Base-by-base conservation (phyloP, 1,140 invertebrate species). In the Drosophila sp. region DNA sequence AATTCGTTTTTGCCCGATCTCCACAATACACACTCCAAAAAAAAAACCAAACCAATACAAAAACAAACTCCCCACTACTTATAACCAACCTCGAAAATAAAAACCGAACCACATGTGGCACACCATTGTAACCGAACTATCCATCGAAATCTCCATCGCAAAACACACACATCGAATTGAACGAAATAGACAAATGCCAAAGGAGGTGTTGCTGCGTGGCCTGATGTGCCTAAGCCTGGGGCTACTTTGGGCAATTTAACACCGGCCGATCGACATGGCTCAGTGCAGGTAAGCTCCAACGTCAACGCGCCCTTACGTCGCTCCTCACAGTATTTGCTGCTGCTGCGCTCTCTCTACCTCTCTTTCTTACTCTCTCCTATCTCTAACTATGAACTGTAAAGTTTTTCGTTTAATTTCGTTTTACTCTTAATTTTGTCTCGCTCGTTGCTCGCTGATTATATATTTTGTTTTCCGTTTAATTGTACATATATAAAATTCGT, bases 251-350 rank as follows among this genome's bases (percentile, higher is more conserved):
- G 95, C 81, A 95, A 95, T 93, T 95, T 98, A 90, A 98, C 97
- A 78, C 97, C 97, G 83, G 97, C 97, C 91, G 97, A 98, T 94
- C 95, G 97, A 93, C 97, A 98, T 93, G 97, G 97, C 93, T 98
- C 97, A 92, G 97, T 98, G 85, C 97, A 98, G 96, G 96, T 98
- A 94, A 94, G 94, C 93, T 91, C 41, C 44, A 50, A 60, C 67
- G 79, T 73, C 25, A 78, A 87, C 72, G 72, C 64, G 38, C 57
- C 57, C 35, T 66, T 41, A 63, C 60, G 72, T 74, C 75, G 64
- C 74, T 67, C 64, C 60, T 25, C 44, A 75, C 50, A 25, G 64
- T 67, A 27, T 73, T 61, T 71, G 17, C 30, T 50, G 44, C 23
- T 50, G 35, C 3, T 50, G 44, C 23, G 44, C 44, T 25, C 44